These are phyloP conservation scores for Sander lucioperca DNA, from an alignment of 2,113 vertebrate species.

Conservation along the genomic window DNA sequence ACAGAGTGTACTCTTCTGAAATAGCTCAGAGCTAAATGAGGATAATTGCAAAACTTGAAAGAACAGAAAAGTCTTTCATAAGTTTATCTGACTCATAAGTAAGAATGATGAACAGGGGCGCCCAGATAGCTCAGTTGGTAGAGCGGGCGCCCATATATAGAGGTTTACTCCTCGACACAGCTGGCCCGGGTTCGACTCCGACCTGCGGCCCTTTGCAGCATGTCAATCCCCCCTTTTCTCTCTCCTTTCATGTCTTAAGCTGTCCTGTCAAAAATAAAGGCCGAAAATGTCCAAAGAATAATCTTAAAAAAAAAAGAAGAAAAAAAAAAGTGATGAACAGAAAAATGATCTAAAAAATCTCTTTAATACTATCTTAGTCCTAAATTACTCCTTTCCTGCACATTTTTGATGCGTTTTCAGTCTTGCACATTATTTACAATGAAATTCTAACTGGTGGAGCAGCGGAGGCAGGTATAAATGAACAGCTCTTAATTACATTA, in stretches of 20 bases:
- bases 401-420: not conserved
- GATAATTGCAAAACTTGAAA: conserved; percentile 6
- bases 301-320: too few relatives aligned
- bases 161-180: too few relatives aligned
- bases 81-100: not conserved
- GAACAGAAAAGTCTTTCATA: not conserved
- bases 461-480: conserved; percentile 16
- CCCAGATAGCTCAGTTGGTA: too few relatives aligned
- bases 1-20: not conserved
- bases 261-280: too few relatives aligned
- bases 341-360: not conserved
- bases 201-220: too few relatives aligned
- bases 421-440: conserved; percentile 22
- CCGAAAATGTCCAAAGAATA: too few relatives aligned
- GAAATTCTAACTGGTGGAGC: conserved; percentile 18
- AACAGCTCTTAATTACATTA: conserved; percentile 24
- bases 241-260: too few relatives aligned
- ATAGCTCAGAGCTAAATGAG: too few relatives aligned
- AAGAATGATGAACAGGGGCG: not conserved
- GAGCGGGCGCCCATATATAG: too few relatives aligned
- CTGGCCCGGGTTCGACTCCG: too few relatives aligned
- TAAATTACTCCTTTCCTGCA: conserved; percentile 12
- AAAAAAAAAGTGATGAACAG: not conserved
- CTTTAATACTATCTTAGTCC: too few relatives aligned
- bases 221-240: too few relatives aligned